phyloP scores from a whole-genome alignment of 2,888 invertebrate species.

The Cyclophora albipunctata region DNA sequence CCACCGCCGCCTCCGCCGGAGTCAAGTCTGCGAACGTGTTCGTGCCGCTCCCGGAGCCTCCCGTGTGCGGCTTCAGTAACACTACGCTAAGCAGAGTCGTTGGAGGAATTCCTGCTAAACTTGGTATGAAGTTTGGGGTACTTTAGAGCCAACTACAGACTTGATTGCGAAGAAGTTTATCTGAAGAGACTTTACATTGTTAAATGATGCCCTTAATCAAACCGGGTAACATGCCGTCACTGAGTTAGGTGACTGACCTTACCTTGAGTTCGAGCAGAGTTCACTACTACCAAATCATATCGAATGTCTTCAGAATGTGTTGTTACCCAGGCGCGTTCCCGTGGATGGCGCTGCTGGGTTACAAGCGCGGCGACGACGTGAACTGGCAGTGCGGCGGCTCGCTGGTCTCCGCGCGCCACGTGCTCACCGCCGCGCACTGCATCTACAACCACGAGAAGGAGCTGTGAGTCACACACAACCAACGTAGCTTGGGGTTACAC shows the following conservation, averaged over 20 bases:
- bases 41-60: constrained; percentile 5
- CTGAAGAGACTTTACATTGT: too few relatives aligned
- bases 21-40: constrained; percentile 1
- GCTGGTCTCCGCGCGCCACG: constrained; percentile 77
- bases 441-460: constrained; percentile 68
- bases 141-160: not conserved
- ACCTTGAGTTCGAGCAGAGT: too few relatives aligned
- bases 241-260: too few relatives aligned
- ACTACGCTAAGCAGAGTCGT: constrained; percentile 73
- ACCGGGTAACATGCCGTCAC: too few relatives aligned
- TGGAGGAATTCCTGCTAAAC: constrained; percentile 76
- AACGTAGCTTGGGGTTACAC: too few relatives aligned
- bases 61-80: constrained; percentile 50
- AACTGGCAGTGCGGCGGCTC: constrained; percentile 79
- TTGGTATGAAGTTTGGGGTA: constrained; percentile 44
- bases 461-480: constrained; percentile 60
- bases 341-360: constrained; percentile 83
- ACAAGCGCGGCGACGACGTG: constrained; percentile 59
- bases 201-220: too few relatives aligned
- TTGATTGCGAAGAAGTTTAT: not conserved
- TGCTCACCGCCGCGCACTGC: constrained; percentile 85
- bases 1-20: not conserved
- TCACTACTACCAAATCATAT: too few relatives aligned
- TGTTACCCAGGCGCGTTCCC: constrained; percentile 61
- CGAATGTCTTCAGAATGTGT: too few relatives aligned